These are phyloP conservation scores for Megaceryle alcyon DNA, from an alignment of 2,797 vertebrate species.

Conservation along the genomic window DNA sequence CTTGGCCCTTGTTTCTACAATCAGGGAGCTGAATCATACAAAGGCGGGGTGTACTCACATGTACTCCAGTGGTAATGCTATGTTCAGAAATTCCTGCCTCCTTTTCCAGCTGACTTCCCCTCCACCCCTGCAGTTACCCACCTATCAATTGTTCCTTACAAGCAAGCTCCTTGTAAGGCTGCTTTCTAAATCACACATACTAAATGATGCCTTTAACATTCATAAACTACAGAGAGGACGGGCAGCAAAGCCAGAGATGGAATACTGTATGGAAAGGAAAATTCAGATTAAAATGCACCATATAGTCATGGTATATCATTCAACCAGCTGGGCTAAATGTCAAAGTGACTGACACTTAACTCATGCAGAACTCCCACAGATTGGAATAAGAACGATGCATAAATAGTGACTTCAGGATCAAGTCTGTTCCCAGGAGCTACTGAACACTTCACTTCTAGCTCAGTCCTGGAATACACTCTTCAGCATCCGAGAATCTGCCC, in stretches of 20 bases:
- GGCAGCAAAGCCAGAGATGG: not conserved
- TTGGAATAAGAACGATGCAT: slow-evolving; percentile 43
- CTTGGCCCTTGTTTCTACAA: not conserved
- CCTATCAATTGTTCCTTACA: not conserved
- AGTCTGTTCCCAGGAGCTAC: slow-evolving; percentile 39
- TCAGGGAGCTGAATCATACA: not conserved
- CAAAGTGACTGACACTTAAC: slow-evolving; percentile 72
- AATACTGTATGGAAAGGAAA: not conserved
- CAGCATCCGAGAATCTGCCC: slow-evolving; percentile 20
- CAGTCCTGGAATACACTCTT: not conserved
- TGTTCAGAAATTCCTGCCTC: not conserved
- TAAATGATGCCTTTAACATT: not conserved
- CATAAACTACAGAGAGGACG: not conserved
- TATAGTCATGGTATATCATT: slow-evolving; percentile 1
- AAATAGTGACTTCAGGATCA: slow-evolving; percentile 65
- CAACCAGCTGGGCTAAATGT: slow-evolving; percentile 70
- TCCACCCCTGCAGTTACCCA: not conserved
- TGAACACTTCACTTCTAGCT: not conserved
- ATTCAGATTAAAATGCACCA: slow-evolving; percentile 16
- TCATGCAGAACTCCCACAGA: slow-evolving; percentile 64
- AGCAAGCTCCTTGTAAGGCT: not conserved
- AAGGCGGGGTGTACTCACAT: not conserved
- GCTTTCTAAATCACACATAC: not conserved
- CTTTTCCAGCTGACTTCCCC: not conserved
- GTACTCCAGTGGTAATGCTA: not conserved